A percentile compares a stretch with the other conserved stretches of the same genome.
phyloP scores from a whole-genome alignment of 1,140 invertebrate species.

The Harpegnathos saltator region DNA sequence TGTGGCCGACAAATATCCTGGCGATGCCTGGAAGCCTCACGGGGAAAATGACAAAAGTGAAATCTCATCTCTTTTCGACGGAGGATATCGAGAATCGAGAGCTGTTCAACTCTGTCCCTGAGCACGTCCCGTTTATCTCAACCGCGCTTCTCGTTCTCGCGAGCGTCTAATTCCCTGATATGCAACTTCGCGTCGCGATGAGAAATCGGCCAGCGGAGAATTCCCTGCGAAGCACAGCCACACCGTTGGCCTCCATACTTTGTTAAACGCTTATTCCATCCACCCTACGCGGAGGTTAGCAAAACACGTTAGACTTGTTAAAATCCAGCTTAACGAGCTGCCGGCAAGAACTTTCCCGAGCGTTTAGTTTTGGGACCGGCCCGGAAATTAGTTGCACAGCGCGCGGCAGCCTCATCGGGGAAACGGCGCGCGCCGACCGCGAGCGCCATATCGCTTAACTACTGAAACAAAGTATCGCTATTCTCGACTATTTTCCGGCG shows the following conservation, averaged over 20 bases:
- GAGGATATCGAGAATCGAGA: too few species aligned
- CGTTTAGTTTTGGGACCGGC: conserved; percentile 36
- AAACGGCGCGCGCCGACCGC: conserved; percentile 38
- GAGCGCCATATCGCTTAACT: conserved; percentile 37
- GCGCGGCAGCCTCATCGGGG: conserved; percentile 28
- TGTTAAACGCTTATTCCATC: conserved; percentile 5
- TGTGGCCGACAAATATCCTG: too few species aligned
- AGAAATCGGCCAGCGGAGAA: background rate
- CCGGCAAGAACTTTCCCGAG: conserved; percentile 36
- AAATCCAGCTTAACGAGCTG: conserved; percentile 50
- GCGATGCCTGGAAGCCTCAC: too few species aligned
- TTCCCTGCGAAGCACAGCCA: background rate
- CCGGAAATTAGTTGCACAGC: conserved; percentile 38
- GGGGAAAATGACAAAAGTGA: too few species aligned
- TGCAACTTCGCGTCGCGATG: too few species aligned
- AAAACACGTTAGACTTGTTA: conserved; percentile 40
- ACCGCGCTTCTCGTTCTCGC: too few species aligned
- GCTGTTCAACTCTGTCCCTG: too few species aligned
- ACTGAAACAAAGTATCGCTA: conserved; percentile 46
- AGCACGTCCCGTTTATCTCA: too few species aligned
- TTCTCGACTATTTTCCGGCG: conserved; percentile 19
- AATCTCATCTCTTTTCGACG: too few species aligned
- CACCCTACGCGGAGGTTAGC: conserved; percentile 13
- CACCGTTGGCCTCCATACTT: background rate
- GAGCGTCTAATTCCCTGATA: too few species aligned